Evolutionary conservation across 2,888 invertebrate genomes (phyloP), one percentile per base, ranked within the genome.

Genomic region (Agriopis marginaria): DNA sequence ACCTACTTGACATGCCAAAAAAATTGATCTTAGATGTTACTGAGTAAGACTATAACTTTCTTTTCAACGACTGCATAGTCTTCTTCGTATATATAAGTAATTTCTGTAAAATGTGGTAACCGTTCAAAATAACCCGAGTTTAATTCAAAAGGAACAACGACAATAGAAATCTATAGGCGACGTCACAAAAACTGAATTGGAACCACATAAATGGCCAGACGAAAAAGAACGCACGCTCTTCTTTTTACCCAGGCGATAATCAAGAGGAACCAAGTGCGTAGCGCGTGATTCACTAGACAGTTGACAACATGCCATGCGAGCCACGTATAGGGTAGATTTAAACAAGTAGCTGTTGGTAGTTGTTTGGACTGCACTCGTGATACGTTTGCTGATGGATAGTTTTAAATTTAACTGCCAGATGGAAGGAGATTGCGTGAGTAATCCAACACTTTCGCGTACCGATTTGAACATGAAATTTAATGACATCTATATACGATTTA

Each of bases 171-270:
- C 79, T 82, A 82, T 9, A 49, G 14, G 3, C 6, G 47, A 5
- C 42, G n/a, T 32, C 4, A 82, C 81, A 83, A 84, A 82, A 82
- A 76, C 75, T 75, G 71, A 76, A 75, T 73, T 23, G 17, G 17
- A 23, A 32, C 74, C 71, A 75, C 76, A 71, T 77, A 72, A 74
- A 76, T 75, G 75, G 76, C 77, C 84, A 82, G 84, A 88, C 86
- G 81, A 83, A 86, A 87, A 87, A 83, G 83, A 87, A 83, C 81
- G 81, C 79, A 78, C 17, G 76, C 66, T 75, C 71, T 81, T 84
- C 51, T 90, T 90, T 90, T 90, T 83, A 83, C 84, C 78, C 83
- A 82, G 79, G 74, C 80, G 42, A 61, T 53, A 61, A 45, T 56
- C 55, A 56, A 32, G 65, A 14, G 32, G 44, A 44, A 17, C 55